Evolutionary conservation across 2,888 invertebrate species (phyloP).

Genomic region (Drosophila yooni): DNA sequence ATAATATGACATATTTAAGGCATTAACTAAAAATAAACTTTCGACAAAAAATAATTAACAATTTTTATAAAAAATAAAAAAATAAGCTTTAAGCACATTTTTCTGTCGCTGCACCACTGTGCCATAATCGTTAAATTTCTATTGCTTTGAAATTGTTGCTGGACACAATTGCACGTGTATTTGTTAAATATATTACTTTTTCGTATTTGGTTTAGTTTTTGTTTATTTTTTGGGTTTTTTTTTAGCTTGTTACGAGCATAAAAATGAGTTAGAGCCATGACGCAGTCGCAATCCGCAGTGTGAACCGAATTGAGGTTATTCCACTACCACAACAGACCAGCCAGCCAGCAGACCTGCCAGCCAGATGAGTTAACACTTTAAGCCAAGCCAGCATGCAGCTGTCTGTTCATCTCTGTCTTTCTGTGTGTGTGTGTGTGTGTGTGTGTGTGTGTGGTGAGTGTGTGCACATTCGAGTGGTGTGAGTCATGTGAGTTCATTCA

Average conservation of each 20-base stretch:
- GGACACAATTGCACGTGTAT: slow-evolving; percentile 55
- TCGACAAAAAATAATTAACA: background rate
- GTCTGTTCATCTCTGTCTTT: slow-evolving; percentile 12
- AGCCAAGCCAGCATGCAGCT: slow-evolving; percentile 39
- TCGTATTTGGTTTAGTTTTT: slow-evolving; percentile 5
- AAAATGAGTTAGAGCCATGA: slow-evolving; percentile 65
- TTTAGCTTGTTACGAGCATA: slow-evolving; percentile 41
- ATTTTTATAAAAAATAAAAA: background rate
- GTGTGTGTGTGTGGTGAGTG: slow-evolving; percentile 10
- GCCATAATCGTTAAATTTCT: slow-evolving; percentile 18
- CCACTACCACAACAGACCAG: slow-evolving; percentile 64
- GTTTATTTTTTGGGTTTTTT: slow-evolving; percentile 26
- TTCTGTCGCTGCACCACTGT: background rate
- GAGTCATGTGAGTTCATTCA: slow-evolving; percentile 62
- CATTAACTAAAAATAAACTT: background rate
- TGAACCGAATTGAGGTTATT: slow-evolving; percentile 78
- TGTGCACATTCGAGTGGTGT: slow-evolving; percentile 35
- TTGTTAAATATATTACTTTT: slow-evolving; percentile 29
- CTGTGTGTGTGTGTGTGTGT: slow-evolving; percentile 5
- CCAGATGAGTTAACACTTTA: slow-evolving; percentile 78
- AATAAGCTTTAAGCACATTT: background rate
- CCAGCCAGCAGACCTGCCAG: slow-evolving; percentile 1
- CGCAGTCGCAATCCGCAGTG: slow-evolving; percentile 73
- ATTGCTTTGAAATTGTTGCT: slow-evolving; percentile 29
- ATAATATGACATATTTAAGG: background rate